Evolutionary conservation across 1,140 invertebrate species (phyloP), one percentile per base, ranked within the genome.

Genomic region (Psix sp.): DNA sequence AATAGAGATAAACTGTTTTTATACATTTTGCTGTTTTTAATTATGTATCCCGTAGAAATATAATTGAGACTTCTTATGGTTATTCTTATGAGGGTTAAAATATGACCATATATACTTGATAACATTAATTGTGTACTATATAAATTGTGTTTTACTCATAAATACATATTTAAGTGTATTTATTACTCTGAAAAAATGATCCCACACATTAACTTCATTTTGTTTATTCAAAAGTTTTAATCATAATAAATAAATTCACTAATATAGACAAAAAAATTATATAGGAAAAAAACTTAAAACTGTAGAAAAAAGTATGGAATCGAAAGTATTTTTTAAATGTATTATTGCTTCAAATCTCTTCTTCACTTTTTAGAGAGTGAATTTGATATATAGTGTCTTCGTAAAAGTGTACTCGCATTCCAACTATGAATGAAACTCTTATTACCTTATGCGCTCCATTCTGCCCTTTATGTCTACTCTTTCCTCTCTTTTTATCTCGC

Each of bases 371-470:
- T 71, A 43, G 51, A 67, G 62, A 67, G 66, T 71, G 74, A 76
- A 76, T 71, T 76, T 76, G 60, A 76, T 76, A 70, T 71, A 76
- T 76, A 71, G 71, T 76, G 73, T 76, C 73, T 71, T 56, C 62
- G 66, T 76, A 76, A 76, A 76, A 71, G 66, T 70, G 66, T 62
- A 56, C 67, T 75, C 68, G 36, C 76, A 67, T 71, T 74, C 75
- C 71, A 57, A 72, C 72, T 74, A 71, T 72, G 65, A 76, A 71
- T 76, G 73, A 76, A 70, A 74, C 70, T 76, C 70, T 74, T 71
- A 62, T 66, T 74, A 65, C 74, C 59, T 70, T 52, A 52, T 43
- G 42, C 29, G 57, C 56, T 78, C 70, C 66, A 70, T 76, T 72
- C 65, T 74, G 57, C 65, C 77, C 73, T 75, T 75, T 75, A 75